Base-by-base conservation (phyloP, 2,888 invertebrate genomes). In the Apamea monoglypha region DNA sequence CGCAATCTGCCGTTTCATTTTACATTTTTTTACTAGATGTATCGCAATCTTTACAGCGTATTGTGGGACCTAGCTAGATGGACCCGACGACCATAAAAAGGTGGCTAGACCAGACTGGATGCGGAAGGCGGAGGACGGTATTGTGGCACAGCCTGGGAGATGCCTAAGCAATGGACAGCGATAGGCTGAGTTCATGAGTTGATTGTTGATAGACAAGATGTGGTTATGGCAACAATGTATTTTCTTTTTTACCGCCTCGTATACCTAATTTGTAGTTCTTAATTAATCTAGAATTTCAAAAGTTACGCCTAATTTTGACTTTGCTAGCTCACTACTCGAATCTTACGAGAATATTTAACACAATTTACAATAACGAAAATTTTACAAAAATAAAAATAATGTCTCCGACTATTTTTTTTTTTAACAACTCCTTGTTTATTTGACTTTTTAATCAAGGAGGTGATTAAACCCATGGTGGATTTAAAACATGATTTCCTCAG, bases 281-380 rank as follows among this genome's bases (percentile, higher is more conserved):
- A 81, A 80, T 81, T n/a, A 18, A 56, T 56, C 81, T 76, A 83
- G 14, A 84, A 79, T 79, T 84, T 84, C 10, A 61, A 84, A 82
- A 74, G 29, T 82, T 80, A 61, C 53, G 67, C 70, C 64, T 82
- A 84, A 44, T 47, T 82, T 67, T 84, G 67, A 70, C 71, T 53
- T 67, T 50, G 50, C 81, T 81, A 83, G 77, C 79, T 76, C 69
- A 50, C 83, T 81, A 81, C 61, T 69, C 40, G 36, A 63, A 67
- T 83, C 25, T 64, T 50, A 63, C 18, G 72, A 72, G n/a, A 61
- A 66, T 56, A 68, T 69, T 63, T 53, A 59, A 81, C 67, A 82
- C 32, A 1, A 53, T 68, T 21, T 4, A 6, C 56, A 40, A 40
- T 40, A 68, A 80, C 61, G 36, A 76, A 69, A 53, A 83, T 29